Percentiles rank a stretch among this genome's conserved stretches.
These are phyloP conservation scores for Syritta pipiens DNA, from an alignment of 2,888 invertebrate genomes.

Conservation along the genomic window DNA sequence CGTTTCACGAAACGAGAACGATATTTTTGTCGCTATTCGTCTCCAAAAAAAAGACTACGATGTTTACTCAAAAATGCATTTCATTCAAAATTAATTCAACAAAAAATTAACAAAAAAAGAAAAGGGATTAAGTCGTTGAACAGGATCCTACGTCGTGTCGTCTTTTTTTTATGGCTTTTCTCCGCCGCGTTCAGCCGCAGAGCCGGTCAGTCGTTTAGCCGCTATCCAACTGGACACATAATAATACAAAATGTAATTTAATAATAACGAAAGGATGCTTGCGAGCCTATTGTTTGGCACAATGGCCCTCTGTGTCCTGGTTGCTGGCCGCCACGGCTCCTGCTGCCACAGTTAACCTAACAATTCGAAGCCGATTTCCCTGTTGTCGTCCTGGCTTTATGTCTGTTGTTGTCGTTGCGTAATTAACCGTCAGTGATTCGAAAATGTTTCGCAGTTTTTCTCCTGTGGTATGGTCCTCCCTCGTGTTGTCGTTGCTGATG, in stretches of 20 bases:
- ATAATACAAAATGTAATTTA: constrained; percentile 64
- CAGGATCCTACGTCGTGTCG: too few relatives aligned
- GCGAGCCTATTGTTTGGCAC: constrained; percentile 31
- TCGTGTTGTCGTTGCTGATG: constrained; percentile 7
- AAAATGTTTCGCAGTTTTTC: constrained; percentile 45
- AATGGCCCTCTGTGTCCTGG: too few relatives aligned
- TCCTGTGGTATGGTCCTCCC: constrained; percentile 15
- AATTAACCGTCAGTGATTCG: constrained; percentile 68
- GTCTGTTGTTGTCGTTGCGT: constrained; percentile 65
- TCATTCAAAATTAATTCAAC: constrained; percentile 66
- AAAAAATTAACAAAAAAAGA: constrained; percentile 10
- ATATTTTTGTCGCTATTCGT: constrained; percentile 21
- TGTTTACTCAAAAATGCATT: constrained; percentile 67
- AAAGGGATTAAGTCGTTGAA: constrained; percentile 46
- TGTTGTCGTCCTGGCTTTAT: constrained; percentile 15
- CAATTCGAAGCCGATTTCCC: constrained; percentile 11
- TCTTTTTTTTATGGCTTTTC: background rate
- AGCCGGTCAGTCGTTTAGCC: too few relatives aligned
- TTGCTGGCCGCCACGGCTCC: too few relatives aligned
- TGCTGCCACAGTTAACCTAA: constrained; percentile 2
- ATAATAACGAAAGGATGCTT: constrained; percentile 51
- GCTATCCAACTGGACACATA: constrained; percentile 29
- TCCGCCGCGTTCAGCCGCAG: too few relatives aligned
- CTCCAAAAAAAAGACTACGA: constrained; percentile 9
- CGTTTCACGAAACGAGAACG: constrained; percentile 13